Base-by-base conservation (phyloP, 2,888 invertebrate genomes). In the Euplexia lucipara region DNA sequence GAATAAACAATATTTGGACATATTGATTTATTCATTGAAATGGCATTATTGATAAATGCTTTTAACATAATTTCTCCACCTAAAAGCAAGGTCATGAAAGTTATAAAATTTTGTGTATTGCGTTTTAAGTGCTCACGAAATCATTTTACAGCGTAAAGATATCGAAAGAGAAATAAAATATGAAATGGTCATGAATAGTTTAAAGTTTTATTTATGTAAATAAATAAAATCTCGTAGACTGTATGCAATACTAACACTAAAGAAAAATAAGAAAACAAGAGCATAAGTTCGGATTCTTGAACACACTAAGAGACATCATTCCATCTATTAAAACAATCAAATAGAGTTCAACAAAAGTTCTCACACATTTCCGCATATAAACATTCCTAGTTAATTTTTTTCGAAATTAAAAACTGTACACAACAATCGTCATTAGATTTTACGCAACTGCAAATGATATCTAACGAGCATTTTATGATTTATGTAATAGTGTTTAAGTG, bases 381-480 rank as follows among this genome's bases (percentile, higher is more conserved):
- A 63, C 51, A 68, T 70, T 66, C 54, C 62, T 45, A 45, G 52
- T 63, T 65, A n/a, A 75, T 22, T 16, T 51, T 61, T 79, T 74
- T 66, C 65, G 73, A 82, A 79, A 83, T 78, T 56, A 67, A 60
- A 79, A 75, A 72, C 57, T 75, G 70, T 54, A 66, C 52, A 67
- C 32, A 72, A 57, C 68, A 70, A 74, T 60, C 65, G 74, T 77
- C 66, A 70, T 77, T 75, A 79, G 62, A 34, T 65, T 83, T 83
- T 83, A 76, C 75, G 78, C 78, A 84, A 84, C 70, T 70, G 59
- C 74, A 79, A 73, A 74, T 77, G 45, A 68, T 75, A 70, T 78
- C 63, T 77, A 76, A 79, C 75, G 72, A 42, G 65, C 54, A 76
- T 81, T 82, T 82, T 81, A 82, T 78, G 67, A 79, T 78, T 76